Base-by-base conservation (phyloP, 30 jellyfish, hydroid and myxozoan genomes). In the Haliclystus octoradiatus region DNA sequence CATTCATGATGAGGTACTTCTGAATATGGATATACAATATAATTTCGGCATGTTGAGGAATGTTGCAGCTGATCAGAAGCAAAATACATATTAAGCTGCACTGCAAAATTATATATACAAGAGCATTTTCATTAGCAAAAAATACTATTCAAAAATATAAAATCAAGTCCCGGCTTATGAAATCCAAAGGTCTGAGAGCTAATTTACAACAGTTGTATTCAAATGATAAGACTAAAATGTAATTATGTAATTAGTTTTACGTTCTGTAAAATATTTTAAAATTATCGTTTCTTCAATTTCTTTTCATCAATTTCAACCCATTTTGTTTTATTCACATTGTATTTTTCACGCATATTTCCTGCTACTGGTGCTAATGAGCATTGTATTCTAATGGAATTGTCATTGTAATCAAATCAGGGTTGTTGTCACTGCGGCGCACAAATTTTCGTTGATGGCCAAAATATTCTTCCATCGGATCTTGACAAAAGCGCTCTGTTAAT, bases 101-200 rank as follows among this genome's bases (percentile, higher is more conserved):
- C 51, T 28, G 61, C 51, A 2, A 70, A 31, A 66, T 71, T 50
- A 15, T 70, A 33, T 50, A 51, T 70, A 24, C 71, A 70, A 70
- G 80, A 51, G 49, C 69, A 5, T 70, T 70, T 51, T 70, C 80
- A 50, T 49, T 33, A 29, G 80, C 80, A 29, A 70, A 70, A 68
- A 66, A 70, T 70, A 62, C 51, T 24, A 70, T 70, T 28, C 80
- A 70, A 33, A 70, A 70, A 49, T 51, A 51, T 49, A 70, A 70
- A 50, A 65, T 70, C 31, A 70, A 70, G 51, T 32, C 71, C 29
- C 49, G 51, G 34, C 80, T 33, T 29, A 28, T 28, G 32, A 51
- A 70, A 66, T 23, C 34, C 30, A 70, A 70, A 51, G 80, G 33
- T 50, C 31, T 70, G 80, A 50, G 53, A 51, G 30, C 25, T 32